phyloP scores from a whole-genome alignment of 2,797 vertebrate genomes.

The Chloroceryle inda region DNA sequence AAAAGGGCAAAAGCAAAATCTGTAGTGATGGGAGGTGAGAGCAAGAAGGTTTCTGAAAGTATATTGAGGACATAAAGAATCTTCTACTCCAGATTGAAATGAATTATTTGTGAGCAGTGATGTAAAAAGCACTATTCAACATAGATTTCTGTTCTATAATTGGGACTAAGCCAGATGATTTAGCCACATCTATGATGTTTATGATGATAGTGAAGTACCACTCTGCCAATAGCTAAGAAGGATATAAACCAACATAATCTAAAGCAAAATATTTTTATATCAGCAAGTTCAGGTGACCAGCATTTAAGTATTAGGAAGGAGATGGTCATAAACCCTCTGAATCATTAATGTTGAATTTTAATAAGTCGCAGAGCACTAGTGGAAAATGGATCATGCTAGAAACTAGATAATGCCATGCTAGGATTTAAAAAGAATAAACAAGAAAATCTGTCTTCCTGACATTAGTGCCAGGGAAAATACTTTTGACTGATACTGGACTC shows the following conservation, averaged over 20 bases:
- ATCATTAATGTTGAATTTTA: background rate
- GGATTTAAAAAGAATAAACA: background rate
- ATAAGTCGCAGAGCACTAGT: background rate
- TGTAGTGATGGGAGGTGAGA: background rate
- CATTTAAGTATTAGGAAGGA: background rate
- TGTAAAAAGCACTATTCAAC: background rate
- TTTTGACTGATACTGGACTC: background rate
- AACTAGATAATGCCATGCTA: background rate
- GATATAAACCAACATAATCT: background rate
- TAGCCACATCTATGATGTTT: background rate
- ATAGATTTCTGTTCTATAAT: background rate
- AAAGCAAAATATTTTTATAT: background rate
- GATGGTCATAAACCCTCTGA: background rate
- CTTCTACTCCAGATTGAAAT: background rate
- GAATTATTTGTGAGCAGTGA: background rate
- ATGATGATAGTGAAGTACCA: background rate
- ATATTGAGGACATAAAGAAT: background rate
- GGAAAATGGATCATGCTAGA: background rate
- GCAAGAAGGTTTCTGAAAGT: slow-evolving; percentile 2
- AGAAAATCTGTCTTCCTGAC: background rate
- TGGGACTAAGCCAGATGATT: background rate
- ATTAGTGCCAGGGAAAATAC: background rate
- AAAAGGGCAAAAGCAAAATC: slow-evolving; percentile 5
- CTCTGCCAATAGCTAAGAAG: background rate
- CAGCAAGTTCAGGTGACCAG: background rate